Conservation (phyloP, 2,113 vertebrate genomes). For the Mustelus asterias region DNA sequence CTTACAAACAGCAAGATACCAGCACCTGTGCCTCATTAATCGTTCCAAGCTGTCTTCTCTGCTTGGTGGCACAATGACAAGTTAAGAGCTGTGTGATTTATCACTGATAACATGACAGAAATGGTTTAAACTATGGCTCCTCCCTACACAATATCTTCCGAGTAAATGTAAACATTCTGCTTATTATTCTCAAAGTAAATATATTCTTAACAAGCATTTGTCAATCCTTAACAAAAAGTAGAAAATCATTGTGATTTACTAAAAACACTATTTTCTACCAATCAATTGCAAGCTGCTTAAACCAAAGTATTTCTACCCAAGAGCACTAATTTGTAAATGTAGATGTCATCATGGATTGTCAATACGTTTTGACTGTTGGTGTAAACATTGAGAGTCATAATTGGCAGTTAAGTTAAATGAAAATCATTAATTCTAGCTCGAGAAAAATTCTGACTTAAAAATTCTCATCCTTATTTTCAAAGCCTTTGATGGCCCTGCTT, state of each 20-base stretch:
- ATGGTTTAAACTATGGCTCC: background rate
- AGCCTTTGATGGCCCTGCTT: background rate
- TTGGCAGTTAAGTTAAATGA: background rate
- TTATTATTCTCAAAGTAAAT: background rate
- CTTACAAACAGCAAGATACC: conserved; percentile 29
- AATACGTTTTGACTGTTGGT: background rate
- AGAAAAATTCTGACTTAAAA: background rate
- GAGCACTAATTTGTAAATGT: background rate
- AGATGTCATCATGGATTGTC: background rate
- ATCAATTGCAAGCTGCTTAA: background rate
- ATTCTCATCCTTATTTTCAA: conserved; percentile 17
- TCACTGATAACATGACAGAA: conserved; percentile 1
- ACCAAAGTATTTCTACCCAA: background rate
- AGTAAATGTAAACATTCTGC: background rate
- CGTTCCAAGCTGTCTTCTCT: background rate
- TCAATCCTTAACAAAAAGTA: background rate
- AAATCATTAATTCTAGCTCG: background rate
- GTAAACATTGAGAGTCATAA: background rate
- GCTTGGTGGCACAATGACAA: background rate
- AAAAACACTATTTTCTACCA: background rate
- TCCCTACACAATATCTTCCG: background rate
- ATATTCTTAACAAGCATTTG: background rate
- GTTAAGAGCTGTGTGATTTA: conserved; percentile 1
- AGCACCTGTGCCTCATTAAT: conserved; percentile 31
- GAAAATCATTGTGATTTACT: background rate